These are phyloP conservation scores for Plodia interpunctella DNA, from an alignment of 1,140 invertebrate species.

Conservation along the genomic window DNA sequence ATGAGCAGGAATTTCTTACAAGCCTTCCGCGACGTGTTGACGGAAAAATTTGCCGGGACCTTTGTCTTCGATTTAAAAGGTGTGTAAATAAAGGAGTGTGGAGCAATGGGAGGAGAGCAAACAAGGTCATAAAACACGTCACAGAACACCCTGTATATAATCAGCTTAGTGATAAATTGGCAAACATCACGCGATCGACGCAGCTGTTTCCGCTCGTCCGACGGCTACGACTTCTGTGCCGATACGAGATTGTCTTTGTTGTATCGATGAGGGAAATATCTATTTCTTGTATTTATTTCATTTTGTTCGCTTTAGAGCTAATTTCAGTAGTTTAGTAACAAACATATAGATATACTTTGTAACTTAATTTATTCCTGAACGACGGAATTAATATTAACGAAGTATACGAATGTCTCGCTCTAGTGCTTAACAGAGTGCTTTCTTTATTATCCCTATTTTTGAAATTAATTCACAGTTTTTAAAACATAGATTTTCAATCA, in stretches of 20 bases:
- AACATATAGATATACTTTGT: no score
- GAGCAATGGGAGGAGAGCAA: slow-evolving; percentile 53
- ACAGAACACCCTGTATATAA: slow-evolving; percentile 72
- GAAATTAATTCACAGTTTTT: no score
- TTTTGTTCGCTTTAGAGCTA: not conserved
- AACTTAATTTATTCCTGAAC: no score
- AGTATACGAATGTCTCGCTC: no score
- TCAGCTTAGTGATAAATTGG: slow-evolving; percentile 76
- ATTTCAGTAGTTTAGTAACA: not conserved
- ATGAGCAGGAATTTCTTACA: not conserved
- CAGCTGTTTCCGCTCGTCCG: slow-evolving; percentile 63
- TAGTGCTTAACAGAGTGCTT: no score
- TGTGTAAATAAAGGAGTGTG: slow-evolving; percentile 53
- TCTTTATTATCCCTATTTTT: no score
- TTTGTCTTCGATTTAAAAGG: slow-evolving; percentile 45
- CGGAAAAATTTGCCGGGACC: slow-evolving; percentile 22
- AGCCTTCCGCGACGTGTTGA: slow-evolving; percentile 13
- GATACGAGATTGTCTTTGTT: slow-evolving; percentile 13
- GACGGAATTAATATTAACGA: no score
- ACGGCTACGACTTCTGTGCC: slow-evolving; percentile 28
- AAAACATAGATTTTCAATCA: no score
- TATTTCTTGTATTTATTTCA: not conserved
- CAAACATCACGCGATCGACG: slow-evolving; percentile 72
- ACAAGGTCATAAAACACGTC: slow-evolving; percentile 69
- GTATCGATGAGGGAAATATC: not conserved